Conservation (phyloP, 2,797 vertebrate genomes). For the Eulemur albifrons region DNA sequence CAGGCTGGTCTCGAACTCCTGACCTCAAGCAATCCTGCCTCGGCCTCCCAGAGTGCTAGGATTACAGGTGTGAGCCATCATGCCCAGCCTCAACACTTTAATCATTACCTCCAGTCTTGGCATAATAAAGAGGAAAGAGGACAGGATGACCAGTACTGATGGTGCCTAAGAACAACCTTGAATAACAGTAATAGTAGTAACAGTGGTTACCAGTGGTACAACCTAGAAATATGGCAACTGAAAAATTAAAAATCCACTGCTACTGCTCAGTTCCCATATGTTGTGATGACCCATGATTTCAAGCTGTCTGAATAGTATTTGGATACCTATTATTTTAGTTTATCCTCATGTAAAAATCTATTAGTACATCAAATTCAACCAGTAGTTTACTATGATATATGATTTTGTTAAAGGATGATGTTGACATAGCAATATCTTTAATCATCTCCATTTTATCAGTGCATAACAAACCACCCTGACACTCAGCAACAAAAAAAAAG, state of each 20-base stretch:
- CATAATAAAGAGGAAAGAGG: background rate
- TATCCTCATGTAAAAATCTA: background rate
- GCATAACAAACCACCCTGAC: background rate
- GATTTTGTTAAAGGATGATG: background rate
- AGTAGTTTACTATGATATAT: background rate
- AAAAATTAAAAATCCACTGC: background rate
- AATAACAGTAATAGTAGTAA: background rate
- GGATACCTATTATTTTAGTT: background rate
- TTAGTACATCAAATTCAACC: background rate
- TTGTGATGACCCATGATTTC: background rate
- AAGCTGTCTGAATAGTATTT: background rate
- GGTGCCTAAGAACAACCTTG: background rate
- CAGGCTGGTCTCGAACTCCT: no score
- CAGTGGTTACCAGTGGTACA: background rate
- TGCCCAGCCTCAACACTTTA: background rate
- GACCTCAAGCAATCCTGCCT: no score
- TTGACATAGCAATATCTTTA: conserved; percentile 16
- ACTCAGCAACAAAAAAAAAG: background rate
- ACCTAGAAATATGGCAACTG: background rate
- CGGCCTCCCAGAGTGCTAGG: no score
- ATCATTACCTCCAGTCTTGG: background rate
- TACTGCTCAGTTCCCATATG: background rate
- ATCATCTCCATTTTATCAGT: background rate
- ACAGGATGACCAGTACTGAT: background rate
- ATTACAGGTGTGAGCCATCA: no score